These are phyloP conservation scores for Scolanthus callimorphus DNA, from an alignment of 92 coral and sea anemone species.

Conservation along the genomic window DNA sequence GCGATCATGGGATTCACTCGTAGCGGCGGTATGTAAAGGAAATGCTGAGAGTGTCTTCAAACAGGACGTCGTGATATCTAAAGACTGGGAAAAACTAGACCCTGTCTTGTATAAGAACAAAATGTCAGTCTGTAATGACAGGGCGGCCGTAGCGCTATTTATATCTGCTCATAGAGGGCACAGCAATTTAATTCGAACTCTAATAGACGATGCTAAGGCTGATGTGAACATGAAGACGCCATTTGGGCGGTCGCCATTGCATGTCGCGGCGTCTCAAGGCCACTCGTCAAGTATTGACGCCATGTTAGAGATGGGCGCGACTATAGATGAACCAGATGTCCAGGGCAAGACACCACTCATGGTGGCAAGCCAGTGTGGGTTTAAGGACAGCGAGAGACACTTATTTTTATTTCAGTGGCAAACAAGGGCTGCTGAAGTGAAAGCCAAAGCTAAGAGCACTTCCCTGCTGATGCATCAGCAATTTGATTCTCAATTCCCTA, in stretches of 20 bases:
- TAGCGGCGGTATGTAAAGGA: conserved; percentile 73
- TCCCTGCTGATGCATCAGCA: conserved; percentile 97
- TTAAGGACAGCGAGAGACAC: conserved; percentile 96
- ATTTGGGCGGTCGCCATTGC: conserved; percentile 91
- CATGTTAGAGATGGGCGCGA: conserved; percentile 91
- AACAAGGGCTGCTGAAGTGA: conserved; percentile 84
- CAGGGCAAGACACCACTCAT: conserved; percentile 90
- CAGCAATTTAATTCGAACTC: conserved; percentile 59
- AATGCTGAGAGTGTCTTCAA: conserved; percentile 54
- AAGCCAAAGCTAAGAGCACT: conserved; percentile 41
- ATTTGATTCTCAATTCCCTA: conserved; percentile 85
- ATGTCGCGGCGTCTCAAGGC: conserved; percentile 93
- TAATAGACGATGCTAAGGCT: conserved; percentile 68
- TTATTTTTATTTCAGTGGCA: conserved; percentile 98
- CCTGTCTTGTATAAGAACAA: conserved; percentile 56
- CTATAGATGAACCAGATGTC: conserved; percentile 72
- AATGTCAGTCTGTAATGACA: conserved; percentile 56
- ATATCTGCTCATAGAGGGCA: conserved; percentile 92
- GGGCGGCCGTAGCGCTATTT: conserved; percentile 83
- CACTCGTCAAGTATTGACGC: conserved; percentile 87
- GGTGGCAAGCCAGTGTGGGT: conserved; percentile 94
- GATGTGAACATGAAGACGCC: conserved; percentile 93
- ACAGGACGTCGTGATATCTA: conserved; percentile 63
- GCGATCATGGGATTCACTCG: conserved; percentile 94
- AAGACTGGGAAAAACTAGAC: conserved; percentile 66